Conservation (phyloP, 2,113 vertebrate genomes). For the Quiscalus mexicanus region DNA sequence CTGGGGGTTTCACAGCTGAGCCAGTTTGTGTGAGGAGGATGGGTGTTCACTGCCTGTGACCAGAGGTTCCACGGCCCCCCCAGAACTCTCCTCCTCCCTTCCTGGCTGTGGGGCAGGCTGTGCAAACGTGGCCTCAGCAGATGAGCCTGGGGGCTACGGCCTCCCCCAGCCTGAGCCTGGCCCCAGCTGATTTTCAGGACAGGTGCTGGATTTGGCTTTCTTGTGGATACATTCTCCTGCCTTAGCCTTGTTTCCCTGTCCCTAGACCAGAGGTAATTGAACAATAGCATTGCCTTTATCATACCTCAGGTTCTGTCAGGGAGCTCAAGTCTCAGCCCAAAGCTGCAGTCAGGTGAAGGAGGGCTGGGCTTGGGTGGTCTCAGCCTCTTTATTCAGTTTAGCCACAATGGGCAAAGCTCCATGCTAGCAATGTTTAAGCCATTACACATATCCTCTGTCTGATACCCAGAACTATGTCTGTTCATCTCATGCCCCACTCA, state of each 20-base stretch:
- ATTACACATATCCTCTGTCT: fast-evolving
- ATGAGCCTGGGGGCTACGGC: background rate
- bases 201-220: background rate
- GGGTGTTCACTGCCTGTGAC: background rate
- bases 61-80: background rate
- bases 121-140: background rate
- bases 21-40: too few relatives aligned
- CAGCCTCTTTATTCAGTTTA: background rate
- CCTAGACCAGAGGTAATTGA: background rate
- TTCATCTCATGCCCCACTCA: fast-evolving
- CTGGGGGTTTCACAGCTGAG: too few relatives aligned
- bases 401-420: background rate
- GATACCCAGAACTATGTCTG: too few relatives aligned
- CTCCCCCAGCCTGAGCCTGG: background rate
- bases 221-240: background rate
- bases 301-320: fast-evolving
- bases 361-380: background rate
- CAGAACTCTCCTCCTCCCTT: background rate
- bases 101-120: background rate
- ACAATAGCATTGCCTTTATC: fast-evolving
- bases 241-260: background rate
- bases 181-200: background rate
- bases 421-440: too few relatives aligned
- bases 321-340: background rate
- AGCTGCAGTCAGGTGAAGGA: background rate